phyloP scores from a whole-genome alignment of 2,797 vertebrate genomes.

The Epinephelus coioides region DNA sequence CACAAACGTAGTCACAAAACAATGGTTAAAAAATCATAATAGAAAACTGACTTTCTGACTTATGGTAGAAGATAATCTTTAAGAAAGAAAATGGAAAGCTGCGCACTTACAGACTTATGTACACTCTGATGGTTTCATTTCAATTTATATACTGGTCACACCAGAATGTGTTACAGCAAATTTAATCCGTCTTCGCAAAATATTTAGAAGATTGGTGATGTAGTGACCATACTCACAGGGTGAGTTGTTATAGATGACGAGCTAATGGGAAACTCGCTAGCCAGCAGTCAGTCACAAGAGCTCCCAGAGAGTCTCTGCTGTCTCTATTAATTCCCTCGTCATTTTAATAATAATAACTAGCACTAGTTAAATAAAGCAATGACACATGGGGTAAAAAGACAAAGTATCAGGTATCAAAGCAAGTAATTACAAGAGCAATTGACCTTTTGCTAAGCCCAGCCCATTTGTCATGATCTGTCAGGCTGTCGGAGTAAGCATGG shows the following conservation, averaged over 20 bases:
- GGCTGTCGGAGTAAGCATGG: no score
- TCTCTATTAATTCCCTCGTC: no score
- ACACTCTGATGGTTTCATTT: background rate
- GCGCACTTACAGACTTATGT: background rate
- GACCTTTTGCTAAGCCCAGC: no score
- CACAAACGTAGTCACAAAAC: background rate
- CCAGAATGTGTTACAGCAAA: background rate
- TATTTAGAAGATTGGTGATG: background rate
- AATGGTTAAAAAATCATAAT: background rate
- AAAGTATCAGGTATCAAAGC: no score
- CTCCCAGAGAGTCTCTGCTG: background rate
- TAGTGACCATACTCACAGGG: no score
- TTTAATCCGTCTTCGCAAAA: background rate
- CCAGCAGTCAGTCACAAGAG: background rate
- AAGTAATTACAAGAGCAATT: no score
- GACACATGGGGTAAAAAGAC: no score
- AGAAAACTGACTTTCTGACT: background rate
- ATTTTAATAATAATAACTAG: no score
- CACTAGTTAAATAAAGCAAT: no score
- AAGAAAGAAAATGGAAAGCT: constrained; percentile 4
- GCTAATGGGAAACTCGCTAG: background rate
- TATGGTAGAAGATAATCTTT: background rate
- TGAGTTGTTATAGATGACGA: background rate
- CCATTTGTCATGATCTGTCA: no score
- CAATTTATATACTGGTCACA: background rate